Percentiles rank a stretch among this genome's conserved stretches.
phyloP scores from a whole-genome alignment of 2,113 vertebrate species.

The Australoheros scitulus region DNA sequence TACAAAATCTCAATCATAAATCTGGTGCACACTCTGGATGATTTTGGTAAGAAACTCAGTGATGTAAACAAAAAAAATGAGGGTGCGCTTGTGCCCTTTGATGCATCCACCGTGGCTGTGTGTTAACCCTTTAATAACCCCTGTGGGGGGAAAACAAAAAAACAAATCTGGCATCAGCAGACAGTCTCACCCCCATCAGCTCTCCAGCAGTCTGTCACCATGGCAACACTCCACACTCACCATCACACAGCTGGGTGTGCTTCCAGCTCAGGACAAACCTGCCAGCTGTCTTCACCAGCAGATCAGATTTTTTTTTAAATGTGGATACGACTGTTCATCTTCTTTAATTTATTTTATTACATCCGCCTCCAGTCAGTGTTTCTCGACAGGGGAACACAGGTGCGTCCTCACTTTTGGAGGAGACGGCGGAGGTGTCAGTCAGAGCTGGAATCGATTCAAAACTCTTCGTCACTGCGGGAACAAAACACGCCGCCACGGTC shows the following conservation, averaged over 20 bases:
- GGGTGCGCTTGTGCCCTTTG: background rate
- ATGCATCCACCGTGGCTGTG: background rate
- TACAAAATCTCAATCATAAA: background rate
- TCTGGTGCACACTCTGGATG: background rate
- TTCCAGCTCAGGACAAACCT: slow-evolving; percentile 21
- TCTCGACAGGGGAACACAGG: background rate
- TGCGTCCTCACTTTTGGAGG: background rate
- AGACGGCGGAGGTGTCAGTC: background rate
- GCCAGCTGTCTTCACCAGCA: slow-evolving; percentile 17
- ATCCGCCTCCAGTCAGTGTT: background rate
- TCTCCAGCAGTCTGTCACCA: slow-evolving; percentile 46
- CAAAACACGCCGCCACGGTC: background rate
- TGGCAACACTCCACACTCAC: slow-evolving; percentile 20
- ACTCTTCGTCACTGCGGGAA: background rate
- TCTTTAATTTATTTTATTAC: background rate
- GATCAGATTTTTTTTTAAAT: background rate
- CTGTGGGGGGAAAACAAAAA: background rate
- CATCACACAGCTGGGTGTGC: slow-evolving; percentile 18
- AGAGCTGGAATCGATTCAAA: background rate
- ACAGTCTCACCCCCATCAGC: slow-evolving; percentile 2
- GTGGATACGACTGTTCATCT: slow-evolving; percentile 3
- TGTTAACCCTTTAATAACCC: background rate
- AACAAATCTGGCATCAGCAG: background rate
- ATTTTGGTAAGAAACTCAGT: background rate
- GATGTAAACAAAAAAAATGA: background rate